Conservation (phyloP, 2,888 invertebrate species). For the Trilocha varians region DNA sequence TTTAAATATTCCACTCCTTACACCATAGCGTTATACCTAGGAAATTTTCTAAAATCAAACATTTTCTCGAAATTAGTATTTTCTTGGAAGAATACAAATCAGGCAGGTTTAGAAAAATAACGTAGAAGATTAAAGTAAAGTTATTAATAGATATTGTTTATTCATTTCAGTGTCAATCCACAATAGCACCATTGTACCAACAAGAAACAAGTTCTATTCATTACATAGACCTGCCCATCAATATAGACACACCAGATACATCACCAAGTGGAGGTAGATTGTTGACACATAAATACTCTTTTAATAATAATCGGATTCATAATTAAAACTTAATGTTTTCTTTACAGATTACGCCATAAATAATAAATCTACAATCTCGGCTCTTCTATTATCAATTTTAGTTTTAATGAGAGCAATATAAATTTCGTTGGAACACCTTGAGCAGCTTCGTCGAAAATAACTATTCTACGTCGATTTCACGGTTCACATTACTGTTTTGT, state of each 20-base stretch:
- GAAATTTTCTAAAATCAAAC: too few species aligned
- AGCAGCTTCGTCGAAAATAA: conserved; percentile 8
- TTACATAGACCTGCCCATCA: conserved; percentile 22
- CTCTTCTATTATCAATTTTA: conserved; percentile 17
- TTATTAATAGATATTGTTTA: not conserved
- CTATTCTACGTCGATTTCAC: conserved; percentile 10
- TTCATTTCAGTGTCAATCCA: conserved; percentile 53
- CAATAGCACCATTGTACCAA: conserved; percentile 55
- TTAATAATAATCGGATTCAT: too few species aligned
- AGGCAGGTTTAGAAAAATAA: too few species aligned
- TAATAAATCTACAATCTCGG: conserved; percentile 10
- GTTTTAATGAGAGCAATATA: conserved; percentile 17
- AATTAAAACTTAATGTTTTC: not conserved
- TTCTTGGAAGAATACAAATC: too few species aligned
- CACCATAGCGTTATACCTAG: too few species aligned
- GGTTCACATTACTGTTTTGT: conserved; percentile 7
- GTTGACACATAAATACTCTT: too few species aligned
- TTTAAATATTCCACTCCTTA: too few species aligned
- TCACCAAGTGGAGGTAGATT: conserved; percentile 11
- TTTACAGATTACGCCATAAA: conserved; percentile 19
- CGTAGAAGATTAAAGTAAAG: too few species aligned
- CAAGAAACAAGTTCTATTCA: conserved; percentile 37
- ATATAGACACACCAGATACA: conserved; percentile 11
- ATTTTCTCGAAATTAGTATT: too few species aligned
- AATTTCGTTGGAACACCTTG: conserved; percentile 1